Conservation (phyloP, 2,797 vertebrate genomes). For the Pampus argenteus region DNA sequence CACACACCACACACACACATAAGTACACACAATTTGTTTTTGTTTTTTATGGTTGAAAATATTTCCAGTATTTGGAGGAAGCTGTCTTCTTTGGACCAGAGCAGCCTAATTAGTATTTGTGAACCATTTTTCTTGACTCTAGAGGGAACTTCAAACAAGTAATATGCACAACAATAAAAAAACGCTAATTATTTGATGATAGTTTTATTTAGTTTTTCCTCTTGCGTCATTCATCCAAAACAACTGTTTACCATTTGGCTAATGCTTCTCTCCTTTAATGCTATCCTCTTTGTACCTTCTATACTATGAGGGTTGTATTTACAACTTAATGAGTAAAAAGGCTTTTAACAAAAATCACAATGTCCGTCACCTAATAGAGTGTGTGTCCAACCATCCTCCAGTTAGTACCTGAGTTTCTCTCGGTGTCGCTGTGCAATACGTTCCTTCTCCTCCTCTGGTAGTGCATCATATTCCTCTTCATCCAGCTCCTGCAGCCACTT, state of each 20-base stretch:
- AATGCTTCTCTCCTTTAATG: background rate
- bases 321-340: background rate
- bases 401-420: conserved; percentile 82
- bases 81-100: background rate
- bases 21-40: too few relatives aligned
- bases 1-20: background rate
- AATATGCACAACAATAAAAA: background rate
- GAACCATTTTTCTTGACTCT: background rate
- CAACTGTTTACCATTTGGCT: background rate
- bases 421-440: conserved; percentile 61
- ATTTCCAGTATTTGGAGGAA: background rate
- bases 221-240: background rate
- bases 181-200: background rate
- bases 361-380: background rate
- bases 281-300: background rate
- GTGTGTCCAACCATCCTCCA: background rate
- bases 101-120: background rate
- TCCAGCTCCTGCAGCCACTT: conserved; percentile 81
- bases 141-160: background rate
- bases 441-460: conserved; percentile 83
- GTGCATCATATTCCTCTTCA: conserved; percentile 87
- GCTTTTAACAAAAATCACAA: background rate
- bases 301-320: background rate
- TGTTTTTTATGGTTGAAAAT: background rate
- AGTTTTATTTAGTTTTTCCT: background rate